These are phyloP conservation scores for Erythrocercus mccallii DNA, from an alignment of 2,113 vertebrate genomes.

Conservation along the genomic window DNA sequence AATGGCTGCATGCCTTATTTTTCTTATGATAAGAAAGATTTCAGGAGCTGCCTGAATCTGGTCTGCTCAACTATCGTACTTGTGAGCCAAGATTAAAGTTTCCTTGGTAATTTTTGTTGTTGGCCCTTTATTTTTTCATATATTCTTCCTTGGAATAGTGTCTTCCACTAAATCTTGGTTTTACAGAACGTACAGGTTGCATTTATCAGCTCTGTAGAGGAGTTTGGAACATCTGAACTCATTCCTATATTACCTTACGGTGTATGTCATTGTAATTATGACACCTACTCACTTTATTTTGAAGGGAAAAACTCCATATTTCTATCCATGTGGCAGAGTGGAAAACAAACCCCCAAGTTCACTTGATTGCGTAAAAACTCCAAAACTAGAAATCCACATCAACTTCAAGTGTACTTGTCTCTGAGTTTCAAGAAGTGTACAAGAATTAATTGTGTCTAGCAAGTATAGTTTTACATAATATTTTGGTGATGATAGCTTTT, in stretches of 20 bases:
- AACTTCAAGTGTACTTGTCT: background rate
- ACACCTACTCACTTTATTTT: background rate
- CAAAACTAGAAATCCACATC: background rate
- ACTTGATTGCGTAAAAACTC: background rate
- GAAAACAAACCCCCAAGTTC: background rate
- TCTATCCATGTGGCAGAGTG: background rate
- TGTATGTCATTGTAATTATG: background rate
- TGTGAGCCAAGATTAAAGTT: background rate
- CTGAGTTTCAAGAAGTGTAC: background rate
- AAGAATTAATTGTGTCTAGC: background rate
- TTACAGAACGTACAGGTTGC: background rate
- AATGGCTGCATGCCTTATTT: background rate
- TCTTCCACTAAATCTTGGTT: background rate
- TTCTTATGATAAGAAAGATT: background rate
- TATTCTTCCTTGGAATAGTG: background rate
- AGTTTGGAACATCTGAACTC: background rate
- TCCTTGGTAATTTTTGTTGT: background rate
- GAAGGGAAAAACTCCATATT: background rate
- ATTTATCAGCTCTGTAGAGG: background rate
- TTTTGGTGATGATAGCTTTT: background rate
- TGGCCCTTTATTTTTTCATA: background rate
- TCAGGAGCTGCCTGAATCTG: background rate
- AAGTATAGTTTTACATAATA: background rate
- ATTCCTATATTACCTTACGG: background rate
- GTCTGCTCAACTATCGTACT: background rate